Conservation (phyloP, 2,113 vertebrate genomes). For the Andinoacara biseriatus region DNA sequence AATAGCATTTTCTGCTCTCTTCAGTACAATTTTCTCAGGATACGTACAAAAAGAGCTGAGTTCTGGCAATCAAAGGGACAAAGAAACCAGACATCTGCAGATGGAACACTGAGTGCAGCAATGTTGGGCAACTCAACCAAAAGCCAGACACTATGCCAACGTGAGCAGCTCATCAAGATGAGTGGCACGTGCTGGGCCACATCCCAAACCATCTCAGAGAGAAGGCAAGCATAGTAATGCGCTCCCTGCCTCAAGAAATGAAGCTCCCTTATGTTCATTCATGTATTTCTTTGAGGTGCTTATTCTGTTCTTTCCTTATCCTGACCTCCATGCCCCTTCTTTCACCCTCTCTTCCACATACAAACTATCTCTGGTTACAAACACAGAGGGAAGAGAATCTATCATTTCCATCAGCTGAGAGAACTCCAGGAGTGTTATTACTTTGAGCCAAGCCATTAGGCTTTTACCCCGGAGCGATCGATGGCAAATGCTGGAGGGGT, state of each 20-base stretch:
- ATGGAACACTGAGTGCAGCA: not conserved
- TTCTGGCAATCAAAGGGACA: not conserved
- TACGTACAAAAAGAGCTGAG: accelerated
- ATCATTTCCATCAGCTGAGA: slow-evolving; percentile 69
- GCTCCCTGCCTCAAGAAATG: not conserved
- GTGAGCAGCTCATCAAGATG: slow-evolving; percentile 20
- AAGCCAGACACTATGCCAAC: not conserved
- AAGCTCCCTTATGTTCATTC: not conserved
- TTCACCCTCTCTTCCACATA: slow-evolving; percentile 19
- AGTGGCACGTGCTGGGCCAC: slow-evolving; percentile 15
- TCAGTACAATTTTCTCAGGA: not conserved
- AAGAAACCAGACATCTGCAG: not conserved
- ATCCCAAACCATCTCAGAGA: not conserved
- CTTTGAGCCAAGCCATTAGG: slow-evolving; percentile 74
- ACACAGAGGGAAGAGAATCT: slow-evolving; percentile 53
- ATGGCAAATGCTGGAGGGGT: slow-evolving; percentile 70
- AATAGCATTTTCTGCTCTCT: not conserved
- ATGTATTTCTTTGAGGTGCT: slow-evolving; percentile 28
- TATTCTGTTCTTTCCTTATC: not conserved
- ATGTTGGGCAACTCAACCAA: not conserved
- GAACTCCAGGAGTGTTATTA: slow-evolving; percentile 74
- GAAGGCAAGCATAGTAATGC: slow-evolving; percentile 10
- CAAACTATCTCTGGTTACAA: slow-evolving; percentile 19
- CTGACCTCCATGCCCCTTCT: slow-evolving; percentile 16
- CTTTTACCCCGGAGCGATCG: slow-evolving; percentile 72